Evolutionary conservation across 1,140 invertebrate species (phyloP).

Genomic region (Drosophila arawakana): DNA sequence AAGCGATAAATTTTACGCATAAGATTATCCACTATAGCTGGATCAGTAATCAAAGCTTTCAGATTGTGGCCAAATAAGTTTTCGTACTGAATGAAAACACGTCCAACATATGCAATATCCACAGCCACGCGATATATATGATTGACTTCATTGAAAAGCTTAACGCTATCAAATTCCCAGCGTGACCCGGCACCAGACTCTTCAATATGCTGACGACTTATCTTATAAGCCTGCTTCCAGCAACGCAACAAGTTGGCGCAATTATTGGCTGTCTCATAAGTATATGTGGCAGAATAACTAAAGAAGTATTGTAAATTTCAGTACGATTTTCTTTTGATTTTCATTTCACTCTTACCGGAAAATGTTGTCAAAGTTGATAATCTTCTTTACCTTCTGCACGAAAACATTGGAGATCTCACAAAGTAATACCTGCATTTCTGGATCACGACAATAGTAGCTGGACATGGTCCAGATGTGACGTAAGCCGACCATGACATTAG

Average conservation of each 20-base stretch:
- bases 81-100: conserved; percentile 93
- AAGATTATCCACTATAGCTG: conserved; percentile 93
- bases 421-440: conserved; percentile 91
- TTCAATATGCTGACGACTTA: conserved; percentile 92
- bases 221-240: conserved; percentile 91
- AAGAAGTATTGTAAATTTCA: background rate
- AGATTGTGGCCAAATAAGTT: conserved; percentile 95
- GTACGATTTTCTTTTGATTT: background rate
- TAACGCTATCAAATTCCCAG: conserved; percentile 95
- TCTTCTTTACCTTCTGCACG: conserved; percentile 89
- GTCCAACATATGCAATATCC: conserved; percentile 90
- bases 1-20: conserved; percentile 86
- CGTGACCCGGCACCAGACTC: conserved; percentile 91
- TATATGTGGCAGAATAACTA: conserved; percentile 86
- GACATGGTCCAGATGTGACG: conserved; percentile 94
- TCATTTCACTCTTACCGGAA: conserved; percentile 87
- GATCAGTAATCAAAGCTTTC: conserved; percentile 93
- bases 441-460: conserved; percentile 89
- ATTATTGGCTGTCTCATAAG: conserved; percentile 86
- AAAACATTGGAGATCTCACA: conserved; percentile 92
- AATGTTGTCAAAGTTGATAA: conserved; percentile 89
- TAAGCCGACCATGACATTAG: conserved; percentile 91
- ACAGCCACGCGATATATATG: conserved; percentile 92
- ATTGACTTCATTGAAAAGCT: conserved; percentile 92
- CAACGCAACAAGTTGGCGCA: conserved; percentile 89